A percentile compares a stretch with the other conserved stretches of the same genome.
Evolutionary conservation across 2,113 vertebrate genomes (phyloP).

Genomic region (Deroptyus accipitrinus): DNA sequence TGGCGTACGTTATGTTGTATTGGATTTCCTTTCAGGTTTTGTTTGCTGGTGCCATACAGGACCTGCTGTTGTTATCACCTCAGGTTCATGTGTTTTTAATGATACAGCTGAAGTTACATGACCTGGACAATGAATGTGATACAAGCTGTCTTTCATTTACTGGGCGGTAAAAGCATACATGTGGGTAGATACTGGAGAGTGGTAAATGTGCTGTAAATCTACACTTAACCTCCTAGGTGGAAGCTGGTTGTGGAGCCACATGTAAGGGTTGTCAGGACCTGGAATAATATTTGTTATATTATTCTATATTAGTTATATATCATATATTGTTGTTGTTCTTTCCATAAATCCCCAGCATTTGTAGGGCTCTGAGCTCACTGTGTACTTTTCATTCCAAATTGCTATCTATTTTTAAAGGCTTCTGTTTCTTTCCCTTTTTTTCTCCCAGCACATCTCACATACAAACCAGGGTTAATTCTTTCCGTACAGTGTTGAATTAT

Average conservation of each 20-base stretch:
- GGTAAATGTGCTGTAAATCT: background rate
- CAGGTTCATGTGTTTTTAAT: slow-evolving; percentile 48
- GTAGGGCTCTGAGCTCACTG: background rate
- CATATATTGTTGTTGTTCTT: background rate
- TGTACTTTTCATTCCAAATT: background rate
- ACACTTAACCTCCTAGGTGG: background rate
- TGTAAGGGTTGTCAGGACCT: background rate
- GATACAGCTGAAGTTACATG: background rate
- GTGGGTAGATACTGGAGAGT: background rate
- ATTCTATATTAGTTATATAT: background rate
- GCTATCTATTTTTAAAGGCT: background rate
- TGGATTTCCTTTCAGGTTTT: slow-evolving; percentile 38
- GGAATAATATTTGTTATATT: background rate
- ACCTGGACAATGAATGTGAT: background rate
- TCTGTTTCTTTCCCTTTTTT: background rate
- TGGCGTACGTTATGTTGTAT: slow-evolving; percentile 5
- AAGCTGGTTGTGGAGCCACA: background rate
- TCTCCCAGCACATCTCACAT: background rate
- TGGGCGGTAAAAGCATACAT: background rate
- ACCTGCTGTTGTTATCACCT: slow-evolving; percentile 18
- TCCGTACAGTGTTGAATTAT: background rate
- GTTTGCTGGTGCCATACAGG: slow-evolving; percentile 5
- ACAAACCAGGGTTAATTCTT: background rate
- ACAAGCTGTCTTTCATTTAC: background rate
- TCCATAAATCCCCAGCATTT: background rate